Base-by-base conservation (phyloP, 2,113 vertebrate species). In the Excalfactoria chinensis region DNA sequence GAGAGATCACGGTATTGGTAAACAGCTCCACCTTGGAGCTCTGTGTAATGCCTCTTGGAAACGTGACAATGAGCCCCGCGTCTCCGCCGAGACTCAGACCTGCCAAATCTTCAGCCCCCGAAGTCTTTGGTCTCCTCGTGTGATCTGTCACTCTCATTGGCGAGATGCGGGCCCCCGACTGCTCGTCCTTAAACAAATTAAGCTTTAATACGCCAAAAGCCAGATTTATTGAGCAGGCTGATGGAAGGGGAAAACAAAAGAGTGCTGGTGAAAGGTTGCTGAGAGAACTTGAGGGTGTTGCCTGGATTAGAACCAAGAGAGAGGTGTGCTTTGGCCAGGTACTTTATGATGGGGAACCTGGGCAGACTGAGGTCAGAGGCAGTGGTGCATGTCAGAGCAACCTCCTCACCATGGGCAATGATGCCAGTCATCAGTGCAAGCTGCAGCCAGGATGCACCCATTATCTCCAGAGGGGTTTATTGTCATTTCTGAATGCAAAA, bases 1-100 rank as follows among this genome's bases (percentile, higher is more conserved):
- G 98, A 99, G 98, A 98, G 97, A 98, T 97, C 97, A 95, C 43
- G 51, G 95, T 98, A 98, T 98, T 97, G 97, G 97, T 98, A 98
- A 98, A 98, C 97, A 98, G 97, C 96, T 97, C 98, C 97, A 98
- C 98, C 97, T 98, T 98, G 97, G 98, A 98, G 98, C 96, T 96
- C 97, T 97, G 89, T 86, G 96, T 87, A 94, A 97, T 97, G 98
- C 98, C 98, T 98, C 97, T 96, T 98, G 98, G 98, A 98, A 96
- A 95, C 90, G 84, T 95, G 98, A 97, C 97, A 98, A 97, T 95
- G 96, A 98, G 97, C 95, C 97, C 93, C 96, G 86, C 90, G 58
- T 97, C 90, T 98, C 98, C 91, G 10, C 51, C 41, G 97, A 98
- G 98, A 98, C 83, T 9, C 80, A 95, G 95, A 96, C 96, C 95